Evolutionary conservation across 2,888 invertebrate genomes (phyloP), one percentile per base, ranked within the genome.

Genomic region (Stenichneumon culpator): DNA sequence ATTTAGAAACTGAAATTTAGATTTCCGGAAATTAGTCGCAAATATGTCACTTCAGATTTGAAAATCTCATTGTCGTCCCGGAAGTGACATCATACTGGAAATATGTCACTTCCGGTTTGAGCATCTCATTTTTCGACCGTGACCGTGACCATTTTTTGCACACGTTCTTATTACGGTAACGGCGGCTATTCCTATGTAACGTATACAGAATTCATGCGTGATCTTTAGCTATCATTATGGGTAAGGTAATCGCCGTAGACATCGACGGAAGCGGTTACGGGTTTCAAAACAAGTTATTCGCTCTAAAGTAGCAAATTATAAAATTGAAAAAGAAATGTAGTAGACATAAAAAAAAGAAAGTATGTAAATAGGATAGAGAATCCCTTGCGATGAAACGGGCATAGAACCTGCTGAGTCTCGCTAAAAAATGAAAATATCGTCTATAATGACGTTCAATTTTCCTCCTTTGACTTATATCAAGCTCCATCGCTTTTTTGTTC

Each of bases 361-460:
- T 63, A 28, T 25, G 14, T 57, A 28, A 63, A 63, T 16, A 3
- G 32, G 63, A 16, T 16, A 32, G 32, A 32, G 7, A 63, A 28
- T 16, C 63, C 32, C 63, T 32, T 16, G 28, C 63, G 32, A 32
- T 32, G 60, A 32, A 63, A 63, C 32, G 32, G 28, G 25, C 32
- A 32, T 16, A 63, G 28, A 32, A 32, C 6, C 32, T 63, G 63
- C 14, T 32, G 63, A 32, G 57, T 57, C 57, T 57, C 57, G 57
- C 57, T 57, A 28, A 63, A 63, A 63, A 63, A 63, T 32, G 32
- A 63, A 63, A 32, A 32, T 5, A 32, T 63, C 63, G 87, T 86
- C 86, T 75, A 78, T 79, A 68, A 77, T 83, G 82, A 78, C 82
- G 79, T 65, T 78, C 36, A 14, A 36, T 68, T 50, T 36, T 9